Percentiles rank a stretch among this genome's conserved stretches.
phyloP scores from a whole-genome alignment of 2,113 vertebrate species.

The Aptenodytes patagonicus region DNA sequence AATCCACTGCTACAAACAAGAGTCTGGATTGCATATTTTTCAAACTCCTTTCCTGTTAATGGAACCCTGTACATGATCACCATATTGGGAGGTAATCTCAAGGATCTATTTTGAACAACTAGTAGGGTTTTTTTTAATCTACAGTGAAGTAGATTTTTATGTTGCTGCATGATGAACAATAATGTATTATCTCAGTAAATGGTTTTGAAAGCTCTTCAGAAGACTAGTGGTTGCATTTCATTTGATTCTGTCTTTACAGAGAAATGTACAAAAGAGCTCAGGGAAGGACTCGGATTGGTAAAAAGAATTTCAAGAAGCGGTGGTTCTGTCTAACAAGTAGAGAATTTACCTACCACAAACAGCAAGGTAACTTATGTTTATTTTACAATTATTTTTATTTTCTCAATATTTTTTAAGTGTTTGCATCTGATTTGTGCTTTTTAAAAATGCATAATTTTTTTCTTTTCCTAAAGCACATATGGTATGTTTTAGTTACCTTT shows the following conservation, averaged over 20 bases:
- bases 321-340: conserved; percentile 94
- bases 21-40: background rate
- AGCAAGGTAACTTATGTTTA: conserved; percentile 80
- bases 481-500: background rate
- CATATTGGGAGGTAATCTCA: background rate
- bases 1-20: background rate
- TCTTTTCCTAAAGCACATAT: background rate
- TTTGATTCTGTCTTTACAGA: conserved; percentile 65
- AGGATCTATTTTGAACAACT: background rate
- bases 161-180: background rate
- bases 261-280: conserved; percentile 95
- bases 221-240: background rate
- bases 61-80: background rate
- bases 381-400: background rate
- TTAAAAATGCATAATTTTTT: background rate
- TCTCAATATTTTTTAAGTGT: background rate
- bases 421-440: background rate
- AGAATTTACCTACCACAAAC: conserved; percentile 94
- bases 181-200: background rate
- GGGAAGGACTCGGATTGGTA: conserved; percentile 88
- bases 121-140: background rate
- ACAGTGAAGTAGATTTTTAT: background rate
- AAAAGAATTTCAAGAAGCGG: conserved; percentile 93
- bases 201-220: background rate
- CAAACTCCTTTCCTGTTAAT: background rate